Evolutionary conservation across 2,113 vertebrate genomes (phyloP).

Genomic region (Caranx melampygus): DNA sequence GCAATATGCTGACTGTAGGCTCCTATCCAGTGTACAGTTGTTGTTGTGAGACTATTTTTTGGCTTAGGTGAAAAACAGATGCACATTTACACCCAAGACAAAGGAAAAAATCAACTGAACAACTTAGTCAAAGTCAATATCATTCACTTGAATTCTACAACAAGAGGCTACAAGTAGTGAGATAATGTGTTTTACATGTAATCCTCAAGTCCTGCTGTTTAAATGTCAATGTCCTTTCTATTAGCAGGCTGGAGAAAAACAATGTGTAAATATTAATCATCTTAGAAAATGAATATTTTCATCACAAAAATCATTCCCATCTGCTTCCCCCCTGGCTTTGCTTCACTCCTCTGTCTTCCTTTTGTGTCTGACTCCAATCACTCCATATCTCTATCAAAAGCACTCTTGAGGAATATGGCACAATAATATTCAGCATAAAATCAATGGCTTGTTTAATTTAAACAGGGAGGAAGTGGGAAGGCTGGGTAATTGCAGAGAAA

Average conservation of each 20-base stretch:
- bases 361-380: slow-evolving; percentile 59
- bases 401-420: slow-evolving; percentile 79
- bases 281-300: background rate
- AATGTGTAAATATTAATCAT: background rate
- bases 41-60: too few relatives aligned
- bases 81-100: too few relatives aligned
- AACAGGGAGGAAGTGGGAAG: slow-evolving; percentile 78
- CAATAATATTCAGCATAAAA: slow-evolving; percentile 84
- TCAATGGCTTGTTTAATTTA: slow-evolving; percentile 85
- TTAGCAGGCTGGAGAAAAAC: background rate
- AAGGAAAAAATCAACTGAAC: too few relatives aligned
- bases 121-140: background rate
- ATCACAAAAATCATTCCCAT: background rate
- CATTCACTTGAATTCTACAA: background rate
- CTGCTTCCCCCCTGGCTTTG: slow-evolving; percentile 14
- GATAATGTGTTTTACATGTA: background rate
- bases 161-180: background rate
- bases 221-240: background rate
- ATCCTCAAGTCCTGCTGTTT: background rate
- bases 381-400: slow-evolving; percentile 76
- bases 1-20: too few relatives aligned
- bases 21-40: too few relatives aligned
- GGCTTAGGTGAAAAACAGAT: too few relatives aligned
- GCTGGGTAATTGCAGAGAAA: slow-evolving; percentile 80
- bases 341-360: slow-evolving; percentile 24